phyloP scores from a whole-genome alignment of 2,113 vertebrate species.

The Petrocephalus microphthalmus region DNA sequence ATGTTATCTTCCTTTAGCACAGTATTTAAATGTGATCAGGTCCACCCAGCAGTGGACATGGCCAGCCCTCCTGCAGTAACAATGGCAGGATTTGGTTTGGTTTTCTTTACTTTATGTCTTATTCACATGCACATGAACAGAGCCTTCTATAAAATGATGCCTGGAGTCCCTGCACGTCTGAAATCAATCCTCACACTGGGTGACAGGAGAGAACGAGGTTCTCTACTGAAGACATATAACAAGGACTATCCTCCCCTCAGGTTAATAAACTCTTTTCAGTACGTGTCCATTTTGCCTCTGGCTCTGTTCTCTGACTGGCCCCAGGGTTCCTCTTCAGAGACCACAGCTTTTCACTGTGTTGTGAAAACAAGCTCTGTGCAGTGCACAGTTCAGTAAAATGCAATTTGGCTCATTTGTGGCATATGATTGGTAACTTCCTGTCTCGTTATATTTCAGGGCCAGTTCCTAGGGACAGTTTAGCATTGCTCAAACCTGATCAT shows the following conservation, averaged over 20 bases:
- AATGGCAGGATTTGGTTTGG: background rate
- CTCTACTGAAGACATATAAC: background rate
- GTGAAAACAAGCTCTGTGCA: background rate
- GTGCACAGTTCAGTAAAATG: background rate
- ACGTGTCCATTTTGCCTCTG: background rate
- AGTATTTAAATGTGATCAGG: background rate
- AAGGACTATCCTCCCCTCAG: background rate
- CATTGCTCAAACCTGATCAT: background rate
- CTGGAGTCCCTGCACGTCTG: background rate
- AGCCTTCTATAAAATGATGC: background rate
- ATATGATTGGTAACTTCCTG: background rate
- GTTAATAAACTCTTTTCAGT: slow-evolving; percentile 18
- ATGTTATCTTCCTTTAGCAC: background rate
- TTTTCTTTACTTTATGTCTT: background rate
- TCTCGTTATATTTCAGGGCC: background rate
- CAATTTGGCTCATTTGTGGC: background rate
- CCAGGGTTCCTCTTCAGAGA: background rate
- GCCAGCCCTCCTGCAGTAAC: background rate
- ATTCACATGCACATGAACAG: background rate
- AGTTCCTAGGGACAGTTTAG: background rate
- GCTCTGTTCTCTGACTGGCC: background rate
- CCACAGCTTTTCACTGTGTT: background rate
- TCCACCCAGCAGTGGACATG: background rate
- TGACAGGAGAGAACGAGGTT: background rate
- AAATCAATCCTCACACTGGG: slow-evolving; percentile 1